phyloP scores from a whole-genome alignment of 2,797 vertebrate species.

The Myotis pilosus region DNA sequence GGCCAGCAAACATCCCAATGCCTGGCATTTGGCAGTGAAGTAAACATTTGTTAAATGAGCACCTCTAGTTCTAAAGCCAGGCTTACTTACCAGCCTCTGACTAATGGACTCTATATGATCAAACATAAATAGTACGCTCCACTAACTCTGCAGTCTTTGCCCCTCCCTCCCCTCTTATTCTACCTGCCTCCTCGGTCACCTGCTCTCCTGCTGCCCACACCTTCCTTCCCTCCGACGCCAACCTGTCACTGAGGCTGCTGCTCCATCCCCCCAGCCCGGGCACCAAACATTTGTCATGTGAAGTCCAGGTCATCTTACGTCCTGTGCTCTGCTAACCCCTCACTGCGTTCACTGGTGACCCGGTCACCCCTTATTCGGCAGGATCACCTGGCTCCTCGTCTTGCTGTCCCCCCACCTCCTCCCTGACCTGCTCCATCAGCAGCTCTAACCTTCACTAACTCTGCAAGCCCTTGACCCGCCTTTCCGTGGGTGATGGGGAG shows the following conservation, averaged over 20 bases:
- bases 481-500: not conserved
- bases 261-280: fast-evolving
- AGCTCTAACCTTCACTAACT: not conserved
- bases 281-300: not conserved
- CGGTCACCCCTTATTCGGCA: not conserved
- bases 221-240: not conserved
- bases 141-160: not conserved
- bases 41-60: not conserved
- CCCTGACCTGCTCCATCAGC: not conserved
- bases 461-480: not conserved
- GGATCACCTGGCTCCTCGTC: too few species aligned
- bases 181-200: not conserved
- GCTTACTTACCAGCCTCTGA: not conserved
- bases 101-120: not conserved
- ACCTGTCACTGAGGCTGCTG: fast-evolving
- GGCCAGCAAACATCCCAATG: not conserved
- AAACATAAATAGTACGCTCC: not conserved
- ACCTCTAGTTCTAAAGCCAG: not conserved
- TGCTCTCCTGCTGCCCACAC: not conserved
- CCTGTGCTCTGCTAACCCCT: not conserved
- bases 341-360: not conserved
- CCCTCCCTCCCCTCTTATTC: not conserved
- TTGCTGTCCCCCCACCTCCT: not conserved
- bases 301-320: fast-evolving
- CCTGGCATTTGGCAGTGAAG: not conserved